These are phyloP conservation scores for Dysmachus trigonus DNA, from an alignment of 2,888 invertebrate genomes.

Conservation along the genomic window DNA sequence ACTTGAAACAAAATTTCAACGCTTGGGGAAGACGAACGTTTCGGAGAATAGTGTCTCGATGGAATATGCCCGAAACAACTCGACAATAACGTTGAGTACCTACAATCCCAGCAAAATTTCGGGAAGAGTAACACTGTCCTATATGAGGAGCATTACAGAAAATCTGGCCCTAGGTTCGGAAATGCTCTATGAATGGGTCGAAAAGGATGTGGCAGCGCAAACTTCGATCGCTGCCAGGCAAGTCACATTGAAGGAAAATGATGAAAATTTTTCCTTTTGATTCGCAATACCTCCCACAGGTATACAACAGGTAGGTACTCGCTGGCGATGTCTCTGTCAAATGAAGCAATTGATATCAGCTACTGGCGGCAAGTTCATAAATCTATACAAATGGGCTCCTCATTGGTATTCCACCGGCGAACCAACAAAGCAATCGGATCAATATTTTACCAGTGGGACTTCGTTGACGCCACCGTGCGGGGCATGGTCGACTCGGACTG, in stretches of 20 bases:
- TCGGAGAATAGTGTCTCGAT: slow-evolving; percentile 57
- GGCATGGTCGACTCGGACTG: slow-evolving; percentile 62
- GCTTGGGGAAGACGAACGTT: slow-evolving; percentile 52
- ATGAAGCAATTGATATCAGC: slow-evolving; percentile 60
- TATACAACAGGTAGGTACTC: slow-evolving; percentile 57
- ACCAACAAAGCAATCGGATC: slow-evolving; percentile 59
- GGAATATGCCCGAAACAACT: slow-evolving; percentile 56
- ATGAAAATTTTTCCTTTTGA: slow-evolving; percentile 46
- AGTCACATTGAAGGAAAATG: slow-evolving; percentile 47
- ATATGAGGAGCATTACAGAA: slow-evolving; percentile 58
- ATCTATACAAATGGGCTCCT: slow-evolving; percentile 60
- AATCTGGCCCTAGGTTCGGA: slow-evolving; percentile 60
- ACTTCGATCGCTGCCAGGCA: slow-evolving; percentile 57
- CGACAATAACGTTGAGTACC: slow-evolving; percentile 58
- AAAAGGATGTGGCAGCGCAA: slow-evolving; percentile 53
- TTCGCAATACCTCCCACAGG: slow-evolving; percentile 49
- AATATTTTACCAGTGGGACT: slow-evolving; percentile 62
- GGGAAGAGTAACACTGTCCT: slow-evolving; percentile 59
- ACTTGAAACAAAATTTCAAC: slow-evolving; percentile 57
- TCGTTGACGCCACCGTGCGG: slow-evolving; percentile 57
- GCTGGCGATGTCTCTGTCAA: slow-evolving; percentile 59
- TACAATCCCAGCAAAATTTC: slow-evolving; percentile 57
- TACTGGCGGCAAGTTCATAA: slow-evolving; percentile 62
- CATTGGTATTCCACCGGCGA: slow-evolving; percentile 53
- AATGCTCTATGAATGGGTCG: slow-evolving; percentile 60